phyloP scores from a whole-genome alignment of 2,113 vertebrate genomes.

The Eulacestoma nigropectus region DNA sequence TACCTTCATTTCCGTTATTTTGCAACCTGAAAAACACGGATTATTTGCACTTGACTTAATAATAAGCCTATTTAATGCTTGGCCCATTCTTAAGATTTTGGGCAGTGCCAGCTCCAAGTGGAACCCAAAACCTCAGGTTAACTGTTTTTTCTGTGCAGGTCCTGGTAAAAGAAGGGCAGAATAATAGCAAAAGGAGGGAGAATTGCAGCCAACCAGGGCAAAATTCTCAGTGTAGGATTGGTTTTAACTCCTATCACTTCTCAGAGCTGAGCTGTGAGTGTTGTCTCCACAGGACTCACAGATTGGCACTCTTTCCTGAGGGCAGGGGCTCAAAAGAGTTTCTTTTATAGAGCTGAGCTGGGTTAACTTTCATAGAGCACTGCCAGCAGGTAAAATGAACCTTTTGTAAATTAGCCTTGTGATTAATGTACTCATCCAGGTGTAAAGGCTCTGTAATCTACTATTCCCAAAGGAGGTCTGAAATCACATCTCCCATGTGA shows the following conservation, averaged over 20 bases:
- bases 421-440: neutral
- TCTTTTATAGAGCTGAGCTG: neutral
- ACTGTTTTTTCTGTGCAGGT: neutral
- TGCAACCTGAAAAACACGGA: neutral
- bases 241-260: neutral
- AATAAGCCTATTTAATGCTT: neutral
- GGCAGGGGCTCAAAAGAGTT: neutral
- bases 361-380: neutral
- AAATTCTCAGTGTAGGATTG: neutral
- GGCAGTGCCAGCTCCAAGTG: neutral
- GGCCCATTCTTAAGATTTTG: neutral
- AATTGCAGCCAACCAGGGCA: neutral
- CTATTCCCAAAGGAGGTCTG: neutral
- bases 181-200: neutral
- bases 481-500: neutral
- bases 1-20: neutral
- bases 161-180: neutral
- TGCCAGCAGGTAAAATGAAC: neutral
- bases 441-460: neutral
- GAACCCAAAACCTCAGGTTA: neutral
- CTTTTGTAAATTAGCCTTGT: neutral
- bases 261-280: accelerated
- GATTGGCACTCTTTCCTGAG: neutral
- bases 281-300: neutral
- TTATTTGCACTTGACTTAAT: neutral